Conservation (phyloP, 2,797 vertebrate species). For the Lagocephalus sceleratus region DNA sequence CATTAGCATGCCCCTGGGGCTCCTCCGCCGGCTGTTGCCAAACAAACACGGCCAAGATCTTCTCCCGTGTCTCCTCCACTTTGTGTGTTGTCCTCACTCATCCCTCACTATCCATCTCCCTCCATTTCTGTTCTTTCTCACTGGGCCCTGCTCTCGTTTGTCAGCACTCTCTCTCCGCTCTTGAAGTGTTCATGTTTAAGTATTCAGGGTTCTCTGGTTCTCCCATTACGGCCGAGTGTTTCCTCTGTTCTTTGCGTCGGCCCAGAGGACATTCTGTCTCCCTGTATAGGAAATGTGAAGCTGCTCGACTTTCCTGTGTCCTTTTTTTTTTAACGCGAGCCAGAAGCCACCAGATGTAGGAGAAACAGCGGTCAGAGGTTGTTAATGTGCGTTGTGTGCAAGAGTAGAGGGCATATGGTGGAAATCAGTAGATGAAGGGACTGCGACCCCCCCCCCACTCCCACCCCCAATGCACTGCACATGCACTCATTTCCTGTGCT, state of each 20-base stretch:
- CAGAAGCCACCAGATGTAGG: slow-evolving; percentile 70
- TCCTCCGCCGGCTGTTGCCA: slow-evolving; percentile 56
- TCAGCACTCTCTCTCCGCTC: slow-evolving; percentile 7
- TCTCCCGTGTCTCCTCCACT: slow-evolving; percentile 38
- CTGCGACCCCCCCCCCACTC: no score
- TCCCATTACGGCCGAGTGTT: slow-evolving; percentile 25
- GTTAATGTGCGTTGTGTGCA: slow-evolving; percentile 64
- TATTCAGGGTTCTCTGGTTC: slow-evolving; percentile 15
- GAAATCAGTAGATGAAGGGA: slow-evolving; percentile 68
- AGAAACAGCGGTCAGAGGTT: slow-evolving; percentile 47
- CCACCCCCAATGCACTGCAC: slow-evolving; percentile 5
- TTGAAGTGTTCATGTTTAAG: slow-evolving; percentile 8
- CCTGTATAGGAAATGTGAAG: slow-evolving; percentile 41
- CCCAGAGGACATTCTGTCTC: slow-evolving; percentile 36
- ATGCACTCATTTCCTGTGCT: slow-evolving; percentile 25
- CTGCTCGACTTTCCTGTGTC: slow-evolving; percentile 38
- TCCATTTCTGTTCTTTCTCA: slow-evolving; percentile 8
- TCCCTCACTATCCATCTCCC: slow-evolving; percentile 27
- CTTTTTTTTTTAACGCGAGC: slow-evolving; percentile 24
- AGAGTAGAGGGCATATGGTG: slow-evolving; percentile 71
- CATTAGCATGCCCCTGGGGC: slow-evolving; percentile 73
- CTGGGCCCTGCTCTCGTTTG: slow-evolving; percentile 3
- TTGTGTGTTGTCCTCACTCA: slow-evolving; percentile 29
- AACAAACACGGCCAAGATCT: slow-evolving; percentile 66
- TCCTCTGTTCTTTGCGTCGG: slow-evolving; percentile 43